phyloP scores from a whole-genome alignment of 2,888 invertebrate species.

The Drosophila algonquin region DNA sequence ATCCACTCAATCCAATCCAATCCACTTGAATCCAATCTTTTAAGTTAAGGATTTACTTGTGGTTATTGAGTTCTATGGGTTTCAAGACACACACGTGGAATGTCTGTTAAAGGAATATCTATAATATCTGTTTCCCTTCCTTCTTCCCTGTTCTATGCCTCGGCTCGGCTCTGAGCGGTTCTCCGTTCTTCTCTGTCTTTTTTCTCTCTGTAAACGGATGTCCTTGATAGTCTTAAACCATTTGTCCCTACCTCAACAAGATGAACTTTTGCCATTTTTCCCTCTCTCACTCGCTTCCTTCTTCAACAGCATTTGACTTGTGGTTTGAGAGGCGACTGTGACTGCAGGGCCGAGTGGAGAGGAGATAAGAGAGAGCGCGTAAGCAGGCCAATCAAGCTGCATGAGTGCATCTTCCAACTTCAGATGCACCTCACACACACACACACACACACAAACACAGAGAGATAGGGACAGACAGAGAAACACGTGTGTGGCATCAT shows the following conservation, averaged over 20 bases:
- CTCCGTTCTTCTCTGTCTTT: not conserved
- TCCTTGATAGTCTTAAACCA: constrained; percentile 54
- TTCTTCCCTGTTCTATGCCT: not conserved
- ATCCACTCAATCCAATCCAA: too few species aligned
- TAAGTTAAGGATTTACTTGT: too few species aligned
- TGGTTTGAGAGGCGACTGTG: constrained; percentile 4
- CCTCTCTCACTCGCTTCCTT: not conserved
- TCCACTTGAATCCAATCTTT: too few species aligned
- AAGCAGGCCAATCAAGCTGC: constrained; percentile 76
- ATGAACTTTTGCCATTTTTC: constrained; percentile 40
- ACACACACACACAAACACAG: not conserved
- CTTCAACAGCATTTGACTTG: constrained; percentile 3
- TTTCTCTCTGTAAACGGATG: constrained; percentile 26
- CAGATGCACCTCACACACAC: constrained; percentile 25
- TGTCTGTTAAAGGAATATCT: too few species aligned
- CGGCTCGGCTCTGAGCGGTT: not conserved
- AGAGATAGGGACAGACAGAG: not conserved
- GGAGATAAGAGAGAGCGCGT: not conserved
- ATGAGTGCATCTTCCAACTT: constrained; percentile 67
- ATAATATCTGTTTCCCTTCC: too few species aligned
- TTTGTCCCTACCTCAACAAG: constrained; percentile 26
- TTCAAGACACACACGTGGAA: too few species aligned
- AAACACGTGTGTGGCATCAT: constrained; percentile 60
- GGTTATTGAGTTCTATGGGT: too few species aligned
- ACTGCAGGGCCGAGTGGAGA: not conserved